phyloP scores from a whole-genome alignment of 2,888 invertebrate genomes.

The Leucania comma region DNA sequence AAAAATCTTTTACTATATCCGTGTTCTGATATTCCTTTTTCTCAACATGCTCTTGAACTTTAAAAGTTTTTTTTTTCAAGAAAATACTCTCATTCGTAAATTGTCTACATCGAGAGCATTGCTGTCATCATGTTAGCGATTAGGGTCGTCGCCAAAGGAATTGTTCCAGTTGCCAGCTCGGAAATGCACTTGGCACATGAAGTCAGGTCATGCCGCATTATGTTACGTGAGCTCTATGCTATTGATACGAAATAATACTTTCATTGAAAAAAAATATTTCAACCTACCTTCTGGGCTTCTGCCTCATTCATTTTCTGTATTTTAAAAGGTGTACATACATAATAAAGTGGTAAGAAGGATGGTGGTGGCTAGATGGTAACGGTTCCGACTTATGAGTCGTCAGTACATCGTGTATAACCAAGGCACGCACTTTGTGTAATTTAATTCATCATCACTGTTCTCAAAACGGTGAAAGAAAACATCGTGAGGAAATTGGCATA shows the following conservation, averaged over 20 bases:
- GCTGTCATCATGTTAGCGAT: slow-evolving; percentile 15
- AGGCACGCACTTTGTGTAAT: too few species aligned
- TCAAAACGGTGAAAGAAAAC: too few species aligned
- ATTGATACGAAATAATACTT: not conserved
- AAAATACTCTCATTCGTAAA: not conserved
- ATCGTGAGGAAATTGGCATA: too few species aligned
- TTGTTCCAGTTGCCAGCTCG: slow-evolving; percentile 37
- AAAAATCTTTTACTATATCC: not conserved
- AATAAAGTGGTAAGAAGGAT: too few species aligned
- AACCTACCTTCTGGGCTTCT: too few species aligned
- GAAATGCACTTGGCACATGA: slow-evolving; percentile 45
- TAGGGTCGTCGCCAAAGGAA: slow-evolving; percentile 34
- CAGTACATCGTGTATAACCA: too few species aligned
- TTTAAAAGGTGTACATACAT: too few species aligned
- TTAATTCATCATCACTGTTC: too few species aligned
- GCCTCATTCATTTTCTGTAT: too few species aligned
- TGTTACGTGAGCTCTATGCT: slow-evolving; percentile 10
- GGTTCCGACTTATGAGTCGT: too few species aligned
- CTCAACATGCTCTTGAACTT: not conserved
- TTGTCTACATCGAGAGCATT: not conserved
- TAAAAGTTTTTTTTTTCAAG: not conserved
- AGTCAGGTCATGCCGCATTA: slow-evolving; percentile 1
- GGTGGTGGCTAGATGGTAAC: too few species aligned
- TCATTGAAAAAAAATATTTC: not conserved
- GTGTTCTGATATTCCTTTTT: too few species aligned